Evolutionary conservation across 1,140 invertebrate species (phyloP).

Genomic region (Subanguina moxae): DNA sequence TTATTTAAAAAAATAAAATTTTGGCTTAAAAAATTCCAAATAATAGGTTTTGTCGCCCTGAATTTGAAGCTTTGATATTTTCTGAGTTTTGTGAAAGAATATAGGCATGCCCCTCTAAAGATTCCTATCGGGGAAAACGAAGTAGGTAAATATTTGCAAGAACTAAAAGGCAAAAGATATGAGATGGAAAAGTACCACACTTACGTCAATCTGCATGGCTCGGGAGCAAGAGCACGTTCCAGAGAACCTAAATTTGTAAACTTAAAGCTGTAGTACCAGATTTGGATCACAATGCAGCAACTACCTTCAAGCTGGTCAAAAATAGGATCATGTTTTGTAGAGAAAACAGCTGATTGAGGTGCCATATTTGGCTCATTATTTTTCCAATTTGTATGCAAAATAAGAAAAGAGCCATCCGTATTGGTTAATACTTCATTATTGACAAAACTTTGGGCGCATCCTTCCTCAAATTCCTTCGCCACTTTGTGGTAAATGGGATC

Average conservation of each 20-base stretch:
- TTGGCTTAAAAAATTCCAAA: too few species aligned
- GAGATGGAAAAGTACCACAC: too few species aligned
- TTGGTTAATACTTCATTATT: constrained; percentile 16
- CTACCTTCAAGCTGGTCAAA: constrained; percentile 8
- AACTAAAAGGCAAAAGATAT: too few species aligned
- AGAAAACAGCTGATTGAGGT: neutral
- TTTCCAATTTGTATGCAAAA: constrained; percentile 17
- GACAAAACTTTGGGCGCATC: constrained; percentile 18
- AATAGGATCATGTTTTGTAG: neutral
- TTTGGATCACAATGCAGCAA: neutral
- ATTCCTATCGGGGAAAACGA: too few species aligned
- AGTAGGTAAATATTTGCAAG: too few species aligned
- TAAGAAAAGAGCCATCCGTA: constrained; percentile 11
- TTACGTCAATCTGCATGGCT: neutral
- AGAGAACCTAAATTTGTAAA: neutral
- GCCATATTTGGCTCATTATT: constrained; percentile 8
- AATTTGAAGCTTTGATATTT: too few species aligned
- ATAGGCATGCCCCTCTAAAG: too few species aligned
- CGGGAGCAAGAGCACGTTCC: constrained; percentile 5
- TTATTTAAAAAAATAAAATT: too few species aligned
- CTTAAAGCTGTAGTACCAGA: neutral
- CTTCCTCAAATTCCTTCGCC: constrained; percentile 15
- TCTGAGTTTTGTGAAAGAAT: too few species aligned
- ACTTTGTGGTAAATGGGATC: constrained; percentile 22
- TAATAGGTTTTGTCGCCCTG: too few species aligned